phyloP scores from a whole-genome alignment of 2,797 vertebrate genomes.

The Eupleurogrammus muticus region DNA sequence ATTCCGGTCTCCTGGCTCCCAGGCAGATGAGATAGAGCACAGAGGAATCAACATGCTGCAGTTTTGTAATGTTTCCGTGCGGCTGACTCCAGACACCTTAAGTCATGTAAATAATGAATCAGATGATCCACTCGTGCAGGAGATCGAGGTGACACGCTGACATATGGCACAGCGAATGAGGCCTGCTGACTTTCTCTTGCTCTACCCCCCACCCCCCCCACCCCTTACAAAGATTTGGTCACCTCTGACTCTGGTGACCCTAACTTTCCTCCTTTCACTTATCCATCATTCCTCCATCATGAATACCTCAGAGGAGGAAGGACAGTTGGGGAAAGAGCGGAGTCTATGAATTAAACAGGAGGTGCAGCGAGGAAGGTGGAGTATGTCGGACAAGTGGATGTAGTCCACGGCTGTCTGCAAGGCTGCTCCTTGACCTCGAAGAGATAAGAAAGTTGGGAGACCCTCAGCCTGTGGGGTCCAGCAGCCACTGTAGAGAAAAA shows the following conservation, averaged over 20 bases:
- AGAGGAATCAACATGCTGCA: constrained; percentile 77
- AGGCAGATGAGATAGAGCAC: constrained; percentile 58
- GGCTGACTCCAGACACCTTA: constrained; percentile 76
- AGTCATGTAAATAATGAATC: constrained; percentile 85
- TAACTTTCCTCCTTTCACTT: constrained; percentile 63
- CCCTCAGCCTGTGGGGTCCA: constrained; percentile 76
- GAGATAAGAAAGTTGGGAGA: constrained; percentile 79
- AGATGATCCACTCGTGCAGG: constrained; percentile 64
- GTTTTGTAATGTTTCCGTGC: constrained; percentile 81
- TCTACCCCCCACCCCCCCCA: constrained; percentile 15
- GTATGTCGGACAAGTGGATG: constrained; percentile 72
- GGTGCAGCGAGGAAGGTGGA: constrained; percentile 67
- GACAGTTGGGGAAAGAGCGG: constrained; percentile 45
- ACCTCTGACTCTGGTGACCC: constrained; percentile 68
- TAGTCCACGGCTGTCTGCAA: constrained; percentile 72
- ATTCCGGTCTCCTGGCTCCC: constrained; percentile 46
- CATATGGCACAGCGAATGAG: constrained; percentile 49
- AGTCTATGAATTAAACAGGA: constrained; percentile 80
- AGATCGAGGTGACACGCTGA: constrained; percentile 51
- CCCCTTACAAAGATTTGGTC: constrained; percentile 64
- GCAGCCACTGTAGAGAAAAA: constrained; percentile 61
- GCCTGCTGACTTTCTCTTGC: constrained; percentile 31
- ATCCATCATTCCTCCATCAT: constrained; percentile 72
- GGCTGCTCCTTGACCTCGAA: constrained; percentile 74
- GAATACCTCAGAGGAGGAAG: constrained; percentile 56